Base-by-base conservation (phyloP, 2,113 vertebrate species). In the Chauna torquata region DNA sequence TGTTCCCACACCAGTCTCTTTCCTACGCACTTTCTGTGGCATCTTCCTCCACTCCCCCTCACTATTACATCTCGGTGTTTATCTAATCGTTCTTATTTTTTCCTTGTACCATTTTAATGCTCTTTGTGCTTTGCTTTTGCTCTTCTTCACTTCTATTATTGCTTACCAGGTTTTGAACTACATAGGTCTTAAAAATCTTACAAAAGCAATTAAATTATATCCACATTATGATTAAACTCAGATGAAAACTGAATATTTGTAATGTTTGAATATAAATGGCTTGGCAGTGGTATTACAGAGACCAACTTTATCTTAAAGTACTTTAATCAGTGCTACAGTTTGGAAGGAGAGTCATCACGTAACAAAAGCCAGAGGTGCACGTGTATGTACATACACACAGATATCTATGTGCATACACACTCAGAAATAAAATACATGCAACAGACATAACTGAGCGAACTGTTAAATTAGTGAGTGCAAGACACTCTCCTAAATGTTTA, bases 161-260 rank as follows among this genome's bases (percentile, higher is more conserved):
- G 55, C 78, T 69, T 47, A 64, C 3, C 44, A 25, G 61, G 16
- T 79, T 94, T 91, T 87, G 61, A 96, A 89, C 70, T 69, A 57
- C 76, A n/a, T 19, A 79, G 34, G 40, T 40, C 92, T 96, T 84
- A 71, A 90, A 84, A 78, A 82, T 44, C 65, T 81, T 84, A 88
- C 42, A 62, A 90, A 88, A 92, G 19, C 74, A 72, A 92, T 94
- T 92, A 78, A 88, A 57, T 72, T 44, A 36, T 55, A 83, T 86
- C n/a, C 50, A 30, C 68, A 82, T 66, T 59, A 55, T 52, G 88
- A 90, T 78, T 81, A 66, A 93, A 94, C n/a, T 69, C 20, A 42
- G 75, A 61, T 59, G 79, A 92, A 93, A 88, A 50, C 47, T 2
- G 2, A 88, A 71, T 71, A 55, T 50, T n/a, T 58, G 45, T 75